These are phyloP conservation scores for Temnothorax ravouxi DNA, from an alignment of 2,888 invertebrate species.

Conservation along the genomic window DNA sequence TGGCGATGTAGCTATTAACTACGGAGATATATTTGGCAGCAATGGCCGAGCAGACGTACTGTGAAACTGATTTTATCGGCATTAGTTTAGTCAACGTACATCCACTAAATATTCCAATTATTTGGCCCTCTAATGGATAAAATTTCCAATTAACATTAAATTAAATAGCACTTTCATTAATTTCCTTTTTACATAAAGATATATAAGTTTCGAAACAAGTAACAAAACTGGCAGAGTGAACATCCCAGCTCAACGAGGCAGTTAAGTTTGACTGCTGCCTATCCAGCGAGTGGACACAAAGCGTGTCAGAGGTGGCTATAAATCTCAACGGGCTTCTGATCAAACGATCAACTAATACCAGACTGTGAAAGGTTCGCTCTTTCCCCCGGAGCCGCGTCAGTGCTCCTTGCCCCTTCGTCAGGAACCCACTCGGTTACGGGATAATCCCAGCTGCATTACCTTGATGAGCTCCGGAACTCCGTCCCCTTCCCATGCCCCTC, in stretches of 20 bases:
- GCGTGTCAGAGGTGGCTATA: slow-evolving; percentile 71
- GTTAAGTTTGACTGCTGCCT: slow-evolving; percentile 40
- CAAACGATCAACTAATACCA: slow-evolving; percentile 85
- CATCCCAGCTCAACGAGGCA: slow-evolving; percentile 23
- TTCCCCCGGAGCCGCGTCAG: slow-evolving; percentile 76
- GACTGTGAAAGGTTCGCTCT: slow-evolving; percentile 76
- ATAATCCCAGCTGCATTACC: slow-evolving; percentile 86
- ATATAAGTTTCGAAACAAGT: neutral
- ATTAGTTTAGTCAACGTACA: slow-evolving; percentile 55
- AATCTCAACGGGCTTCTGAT: slow-evolving; percentile 82
- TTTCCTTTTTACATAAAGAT: neutral
- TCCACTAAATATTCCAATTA: slow-evolving; percentile 1
- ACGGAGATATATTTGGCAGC: slow-evolving; percentile 71
- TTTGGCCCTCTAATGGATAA: neutral
- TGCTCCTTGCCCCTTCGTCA: slow-evolving; percentile 74
- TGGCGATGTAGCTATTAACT: slow-evolving; percentile 63
- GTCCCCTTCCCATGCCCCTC: slow-evolving; percentile 65
- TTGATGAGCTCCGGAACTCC: slow-evolving; percentile 84
- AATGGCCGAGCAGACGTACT: slow-evolving; percentile 59
- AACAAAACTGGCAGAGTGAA: slow-evolving; percentile 10
- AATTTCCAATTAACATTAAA: neutral
- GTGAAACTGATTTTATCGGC: slow-evolving; percentile 62
- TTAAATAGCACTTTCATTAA: neutral
- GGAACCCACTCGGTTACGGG: slow-evolving; percentile 80
- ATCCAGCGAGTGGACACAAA: slow-evolving; percentile 53